Percentiles rank a stretch among this genome's conserved stretches.
These are phyloP conservation scores for Cremastobaeus sp. DNA, from an alignment of 2,888 invertebrate genomes.

Conservation along the genomic window DNA sequence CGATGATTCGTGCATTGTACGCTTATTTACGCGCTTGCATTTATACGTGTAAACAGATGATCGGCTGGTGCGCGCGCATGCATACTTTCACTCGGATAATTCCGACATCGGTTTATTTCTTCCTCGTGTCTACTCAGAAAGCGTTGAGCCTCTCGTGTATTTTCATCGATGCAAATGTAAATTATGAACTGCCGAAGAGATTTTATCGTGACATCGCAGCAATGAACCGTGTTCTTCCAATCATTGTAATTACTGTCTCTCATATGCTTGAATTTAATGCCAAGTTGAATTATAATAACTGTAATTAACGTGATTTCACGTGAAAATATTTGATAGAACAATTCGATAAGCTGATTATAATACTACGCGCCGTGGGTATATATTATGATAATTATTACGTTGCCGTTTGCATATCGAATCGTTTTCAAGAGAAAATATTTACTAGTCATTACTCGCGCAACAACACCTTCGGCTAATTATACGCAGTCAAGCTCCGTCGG, in stretches of 20 bases:
- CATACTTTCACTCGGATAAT: conserved; percentile 55
- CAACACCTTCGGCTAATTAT: conserved; percentile 55
- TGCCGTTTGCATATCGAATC: conserved; percentile 58
- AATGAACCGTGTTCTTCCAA: conserved; percentile 59
- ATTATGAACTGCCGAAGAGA: conserved; percentile 56
- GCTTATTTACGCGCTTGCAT: conserved; percentile 37
- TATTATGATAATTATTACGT: conserved; percentile 57
- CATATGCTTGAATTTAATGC: conserved; percentile 55
- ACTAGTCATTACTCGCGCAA: conserved; percentile 51
- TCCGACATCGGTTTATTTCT: conserved; percentile 35
- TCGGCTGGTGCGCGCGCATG: not conserved
- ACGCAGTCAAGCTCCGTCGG: conserved; percentile 31
- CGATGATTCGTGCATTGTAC: conserved; percentile 57
- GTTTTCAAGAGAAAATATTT: conserved; percentile 57
- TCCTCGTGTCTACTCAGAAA: conserved; percentile 59
- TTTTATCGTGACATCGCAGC: conserved; percentile 59
- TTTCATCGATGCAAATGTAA: conserved; percentile 57
- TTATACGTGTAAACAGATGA: conserved; percentile 9
- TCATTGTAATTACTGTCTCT: conserved; percentile 58
- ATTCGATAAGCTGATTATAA: conserved; percentile 62
- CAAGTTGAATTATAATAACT: conserved; percentile 60
- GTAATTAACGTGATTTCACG: conserved; percentile 60
- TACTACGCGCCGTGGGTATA: conserved; percentile 45
- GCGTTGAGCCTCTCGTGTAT: conserved; percentile 47
- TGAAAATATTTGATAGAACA: conserved; percentile 61